Evolutionary conservation across 2,113 vertebrate genomes (phyloP), one percentile per base, ranked within the genome.

Genomic region (Coreoperca whiteheadi): DNA sequence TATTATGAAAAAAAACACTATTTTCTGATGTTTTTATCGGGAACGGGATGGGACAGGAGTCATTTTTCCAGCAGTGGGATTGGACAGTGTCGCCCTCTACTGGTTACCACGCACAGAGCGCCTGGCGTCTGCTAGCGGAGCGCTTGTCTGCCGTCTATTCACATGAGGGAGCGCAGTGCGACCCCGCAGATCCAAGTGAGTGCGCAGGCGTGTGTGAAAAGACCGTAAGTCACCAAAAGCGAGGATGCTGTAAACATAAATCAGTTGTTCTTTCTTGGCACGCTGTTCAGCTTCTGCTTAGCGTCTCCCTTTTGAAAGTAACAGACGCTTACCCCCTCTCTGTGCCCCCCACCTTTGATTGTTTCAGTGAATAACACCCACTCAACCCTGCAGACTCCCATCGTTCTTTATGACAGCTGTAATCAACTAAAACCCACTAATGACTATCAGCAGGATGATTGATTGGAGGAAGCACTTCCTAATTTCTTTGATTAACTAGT

Each of bases 371-470:
- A 54, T 70, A 61, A 34, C 66, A 67, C 4, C 43, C 0, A 30
- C 53, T 32, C 30, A 34, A 15, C 77, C 72, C 69, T 32, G 64
- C 70, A 54, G 83, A 69, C 54, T 65, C 51, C 66, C 75, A 60
- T 82, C 66, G 2, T 30, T 83, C 82, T 74, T 43, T 28, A 64
- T 81, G 77, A 65, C 48, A 39, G 50, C 64, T 56, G 65, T 41
- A 89, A 92, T 90, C 84, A 88, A 20, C 82, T 87, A 77, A 87
- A 75, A 76, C 15, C 72, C 72, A 75, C 21, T 50, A 77, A 76
- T 60, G 81, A 68, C 65, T 84, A 72, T 43, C 79, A 23, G 64
- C 73, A 4, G 67, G 75, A 43, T 71, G 84, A 86, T 60, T 82
- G 86, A 91, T 86, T 64, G 34, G 30, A 83, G 76, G 76, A 82